These are phyloP conservation scores for Calycopis cecrops DNA, from an alignment of 1,140 invertebrate species.

Conservation along the genomic window DNA sequence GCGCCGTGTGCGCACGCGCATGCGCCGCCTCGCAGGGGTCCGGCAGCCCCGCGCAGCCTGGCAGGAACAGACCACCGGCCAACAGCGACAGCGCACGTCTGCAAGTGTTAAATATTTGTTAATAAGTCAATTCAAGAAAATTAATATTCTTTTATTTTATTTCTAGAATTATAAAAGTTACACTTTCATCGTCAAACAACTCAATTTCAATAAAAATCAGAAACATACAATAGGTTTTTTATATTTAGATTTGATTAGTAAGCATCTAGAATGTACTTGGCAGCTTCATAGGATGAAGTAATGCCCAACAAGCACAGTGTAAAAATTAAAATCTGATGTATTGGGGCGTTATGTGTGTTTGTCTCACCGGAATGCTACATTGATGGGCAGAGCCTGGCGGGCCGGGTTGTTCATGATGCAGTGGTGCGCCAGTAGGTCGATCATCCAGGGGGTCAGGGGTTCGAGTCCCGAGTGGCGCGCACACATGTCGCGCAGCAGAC, in stretches of 20 bases:
- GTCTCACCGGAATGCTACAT: constrained; percentile 85
- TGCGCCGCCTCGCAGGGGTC: constrained; percentile 95
- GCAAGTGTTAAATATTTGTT: not conserved
- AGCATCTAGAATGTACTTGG: no score
- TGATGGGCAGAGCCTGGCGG: constrained; percentile 93
- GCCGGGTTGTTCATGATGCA: constrained; percentile 97
- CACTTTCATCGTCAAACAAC: no score
- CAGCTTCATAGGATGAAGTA: no score
- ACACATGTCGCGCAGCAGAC: constrained; percentile 92
- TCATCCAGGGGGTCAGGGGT: constrained; percentile 95
- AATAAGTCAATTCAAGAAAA: no score
- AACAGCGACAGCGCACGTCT: constrained; percentile 86
- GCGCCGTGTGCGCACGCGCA: constrained; percentile 91
- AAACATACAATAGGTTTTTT: no score
- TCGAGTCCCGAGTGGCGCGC: constrained; percentile 92
- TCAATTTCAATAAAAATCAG: no score
- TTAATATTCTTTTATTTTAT: no score
- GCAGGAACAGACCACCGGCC: constrained; percentile 93
- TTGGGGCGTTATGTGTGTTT: no score
- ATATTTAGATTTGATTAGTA: no score
- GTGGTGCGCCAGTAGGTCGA: constrained; percentile 96
- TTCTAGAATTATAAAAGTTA: no score
- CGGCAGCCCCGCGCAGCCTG: constrained; percentile 94
- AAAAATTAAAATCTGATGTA: no score
- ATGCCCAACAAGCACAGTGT: no score